These are phyloP conservation scores for Montipora capitata DNA, from an alignment of 92 coral and sea anemone species.

Conservation along the genomic window DNA sequence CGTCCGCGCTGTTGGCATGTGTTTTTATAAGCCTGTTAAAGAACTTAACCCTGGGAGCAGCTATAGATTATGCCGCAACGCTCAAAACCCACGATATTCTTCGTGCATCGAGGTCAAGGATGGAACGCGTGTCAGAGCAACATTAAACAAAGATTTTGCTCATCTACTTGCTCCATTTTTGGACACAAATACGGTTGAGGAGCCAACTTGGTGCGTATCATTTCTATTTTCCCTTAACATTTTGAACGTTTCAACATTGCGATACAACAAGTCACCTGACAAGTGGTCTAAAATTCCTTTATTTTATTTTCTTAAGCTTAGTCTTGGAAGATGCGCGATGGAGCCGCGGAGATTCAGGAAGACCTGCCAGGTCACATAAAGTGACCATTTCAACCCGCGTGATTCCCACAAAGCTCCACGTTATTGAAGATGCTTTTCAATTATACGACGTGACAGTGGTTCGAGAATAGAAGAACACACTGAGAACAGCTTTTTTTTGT, in stretches of 20 bases:
- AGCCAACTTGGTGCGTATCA: conserved; percentile 6
- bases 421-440: conserved; percentile 7
- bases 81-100: too few relatives aligned
- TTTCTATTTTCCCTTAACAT: too few relatives aligned
- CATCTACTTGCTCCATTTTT: conserved; percentile 14
- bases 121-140: conserved; percentile 4
- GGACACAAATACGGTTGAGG: conserved; percentile 15
- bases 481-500: too few relatives aligned
- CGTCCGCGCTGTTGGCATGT: conserved; percentile 26
- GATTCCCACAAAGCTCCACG: conserved; percentile 9
- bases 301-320: too few relatives aligned
- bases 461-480: conserved; percentile 5
- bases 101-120: conserved; percentile 23
- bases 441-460: conserved; percentile 22
- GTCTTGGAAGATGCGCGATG: conserved; percentile 20
- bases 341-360: conserved; percentile 18
- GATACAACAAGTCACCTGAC: too few relatives aligned
- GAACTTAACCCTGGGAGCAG: too few relatives aligned
- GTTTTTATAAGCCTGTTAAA: conserved; percentile 25
- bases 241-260: too few relatives aligned
- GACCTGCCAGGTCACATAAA: conserved; percentile 25
- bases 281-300: too few relatives aligned
- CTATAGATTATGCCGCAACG: too few relatives aligned
- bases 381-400: conserved; percentile 22
- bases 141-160: neutral